A percentile compares a stretch with the other conserved stretches of the same genome.
Evolutionary conservation across 2,797 vertebrate species (phyloP).

Genomic region (Chromobotia macracanthus): DNA sequence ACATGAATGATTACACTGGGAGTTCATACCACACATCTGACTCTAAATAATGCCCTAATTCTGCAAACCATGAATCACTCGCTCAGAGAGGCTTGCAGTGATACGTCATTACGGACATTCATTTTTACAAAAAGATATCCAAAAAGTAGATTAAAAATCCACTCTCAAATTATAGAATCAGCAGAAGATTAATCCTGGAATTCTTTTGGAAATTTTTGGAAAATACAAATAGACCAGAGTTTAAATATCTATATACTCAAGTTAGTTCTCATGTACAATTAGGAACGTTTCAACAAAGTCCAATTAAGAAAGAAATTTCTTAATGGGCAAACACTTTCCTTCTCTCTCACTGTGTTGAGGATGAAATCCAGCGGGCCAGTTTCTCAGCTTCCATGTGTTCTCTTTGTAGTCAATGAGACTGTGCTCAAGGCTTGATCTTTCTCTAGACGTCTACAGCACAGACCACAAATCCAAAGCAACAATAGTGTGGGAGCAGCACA

Average conservation of each 20-base stretch:
- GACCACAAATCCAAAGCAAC: neutral
- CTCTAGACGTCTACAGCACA: neutral
- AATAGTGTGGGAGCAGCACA: constrained; percentile 2
- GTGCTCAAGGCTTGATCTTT: neutral
- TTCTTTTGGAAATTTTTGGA: neutral
- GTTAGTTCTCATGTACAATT: neutral
- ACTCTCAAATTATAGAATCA: neutral
- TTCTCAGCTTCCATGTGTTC: neutral
- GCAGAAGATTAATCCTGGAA: neutral
- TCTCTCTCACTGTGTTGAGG: neutral
- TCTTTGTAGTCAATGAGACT: neutral
- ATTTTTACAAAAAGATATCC: neutral
- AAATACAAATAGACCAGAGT: neutral
- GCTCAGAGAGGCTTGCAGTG: constrained; percentile 24
- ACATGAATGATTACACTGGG: constrained; percentile 77
- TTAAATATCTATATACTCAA: neutral
- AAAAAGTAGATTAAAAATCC: neutral
- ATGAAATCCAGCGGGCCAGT: neutral
- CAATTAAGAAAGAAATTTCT: neutral
- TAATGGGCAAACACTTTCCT: neutral
- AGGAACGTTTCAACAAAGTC: neutral
- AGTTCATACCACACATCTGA: constrained; percentile 76
- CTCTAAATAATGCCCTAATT: constrained; percentile 74
- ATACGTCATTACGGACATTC: constrained; percentile 21
- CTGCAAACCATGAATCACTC: neutral